Evolutionary conservation across 1,140 invertebrate species (phyloP).

Genomic region (Gryon sp.): DNA sequence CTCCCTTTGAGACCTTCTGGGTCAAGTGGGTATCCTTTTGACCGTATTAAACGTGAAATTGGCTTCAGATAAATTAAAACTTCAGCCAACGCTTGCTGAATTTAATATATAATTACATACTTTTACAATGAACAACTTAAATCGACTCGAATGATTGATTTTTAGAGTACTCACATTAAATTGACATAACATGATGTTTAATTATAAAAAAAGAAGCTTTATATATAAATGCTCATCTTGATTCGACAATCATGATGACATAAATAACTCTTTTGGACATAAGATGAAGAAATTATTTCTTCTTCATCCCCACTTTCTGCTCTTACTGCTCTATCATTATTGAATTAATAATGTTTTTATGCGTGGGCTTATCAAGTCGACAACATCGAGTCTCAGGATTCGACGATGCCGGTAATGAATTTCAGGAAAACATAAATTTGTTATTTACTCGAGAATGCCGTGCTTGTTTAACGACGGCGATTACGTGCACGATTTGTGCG

Average conservation of each 20-base stretch:
- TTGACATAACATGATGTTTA: background rate
- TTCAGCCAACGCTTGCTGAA: background rate
- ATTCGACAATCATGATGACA: no score
- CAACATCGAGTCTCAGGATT: slow-evolving; percentile 64
- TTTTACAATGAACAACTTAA: background rate
- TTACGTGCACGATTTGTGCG: slow-evolving; percentile 66
- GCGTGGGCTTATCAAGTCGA: slow-evolving; percentile 46
- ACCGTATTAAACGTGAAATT: slow-evolving; percentile 23
- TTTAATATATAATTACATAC: slow-evolving; percentile 6
- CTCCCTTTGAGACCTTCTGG: slow-evolving; percentile 1
- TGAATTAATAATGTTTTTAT: slow-evolving; percentile 46
- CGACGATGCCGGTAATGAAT: slow-evolving; percentile 53
- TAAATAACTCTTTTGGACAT: background rate
- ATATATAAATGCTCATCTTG: no score
- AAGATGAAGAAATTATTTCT: slow-evolving; percentile 35
- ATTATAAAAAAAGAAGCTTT: background rate
- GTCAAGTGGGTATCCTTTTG: slow-evolving; percentile 28
- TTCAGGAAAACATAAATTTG: slow-evolving; percentile 69
- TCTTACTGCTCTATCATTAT: slow-evolving; percentile 37
- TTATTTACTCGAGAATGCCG: slow-evolving; percentile 64
- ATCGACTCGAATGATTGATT: background rate
- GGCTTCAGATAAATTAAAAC: slow-evolving; percentile 9
- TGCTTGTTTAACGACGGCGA: slow-evolving; percentile 65
- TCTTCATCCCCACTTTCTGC: no score
- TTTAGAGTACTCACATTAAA: background rate